Base-by-base conservation (phyloP, 1,140 invertebrate species). In the Dendroctonus valens region DNA sequence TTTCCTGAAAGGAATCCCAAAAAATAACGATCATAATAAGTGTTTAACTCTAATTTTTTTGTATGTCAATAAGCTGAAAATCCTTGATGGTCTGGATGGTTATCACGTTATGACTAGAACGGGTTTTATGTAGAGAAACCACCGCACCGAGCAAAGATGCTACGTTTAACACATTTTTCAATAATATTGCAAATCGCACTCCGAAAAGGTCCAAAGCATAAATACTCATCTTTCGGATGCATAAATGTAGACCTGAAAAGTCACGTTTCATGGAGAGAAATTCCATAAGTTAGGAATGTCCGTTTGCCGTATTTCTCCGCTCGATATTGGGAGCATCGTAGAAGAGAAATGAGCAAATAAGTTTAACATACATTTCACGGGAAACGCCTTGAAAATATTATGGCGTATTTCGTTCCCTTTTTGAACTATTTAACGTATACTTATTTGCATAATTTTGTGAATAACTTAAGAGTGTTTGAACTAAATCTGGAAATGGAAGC, bases 231-330 rank as follows among this genome's bases (percentile, higher is more conserved):
- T 3, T 26, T 12, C 9, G 44, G 9, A 26, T 55, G 39, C 41
- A 55, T 55, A 55, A 55, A 55, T 55, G 38, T 38, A 11, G 37
- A 15, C 11, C 9, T 51, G 9, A n/a, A 51, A 3, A 51, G 49
- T 51, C 49, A 51, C 49, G 49, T 51, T 12, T 7, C 14, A 11
- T 11, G 5, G 53, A 37, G 26, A 11, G 53, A 55, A 55, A 55
- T 55, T 55, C 53, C 53, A 55, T 55, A 55, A 55, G 37, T 55
- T 39, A 55, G 41, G 53, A 55, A 55, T 55, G 53, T 26, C 39
- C 53, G 39, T 38, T 26, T 39, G 53, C 14, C 53, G 38, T 26
- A 6, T 8, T 55, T 38, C 7, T 55, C 11, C 26, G 53, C 26
- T 11, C 38, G 53, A 41, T 55, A 55, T 55, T 55, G 53, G 26